Percentiles rank a stretch among this genome's conserved stretches.
These are phyloP conservation scores for Ctenosaura bakeri DNA, from an alignment of 2,797 vertebrate species.

Conservation along the genomic window DNA sequence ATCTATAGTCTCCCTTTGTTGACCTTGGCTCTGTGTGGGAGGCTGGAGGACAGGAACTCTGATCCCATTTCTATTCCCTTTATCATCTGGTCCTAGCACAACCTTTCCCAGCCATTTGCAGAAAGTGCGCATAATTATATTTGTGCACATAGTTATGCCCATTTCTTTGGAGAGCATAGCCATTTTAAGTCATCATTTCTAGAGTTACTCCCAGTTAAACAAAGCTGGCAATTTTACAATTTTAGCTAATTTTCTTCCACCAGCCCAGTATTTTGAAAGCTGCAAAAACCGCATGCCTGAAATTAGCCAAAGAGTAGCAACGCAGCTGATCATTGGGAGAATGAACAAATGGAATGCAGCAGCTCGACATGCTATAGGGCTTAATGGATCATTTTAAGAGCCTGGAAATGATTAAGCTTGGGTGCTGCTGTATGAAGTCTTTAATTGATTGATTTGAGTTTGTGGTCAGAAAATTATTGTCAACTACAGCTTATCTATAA, in stretches of 20 bases:
- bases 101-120: not conserved
- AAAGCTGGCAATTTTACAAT: constrained; percentile 18
- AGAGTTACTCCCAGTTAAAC: constrained; percentile 34
- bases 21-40: not conserved
- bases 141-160: not conserved
- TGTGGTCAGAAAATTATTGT: constrained; percentile 84
- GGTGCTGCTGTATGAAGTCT: constrained; percentile 76
- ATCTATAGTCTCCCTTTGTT: constrained; percentile 18
- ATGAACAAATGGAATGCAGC: constrained; percentile 71
- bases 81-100: not conserved
- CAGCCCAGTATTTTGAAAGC: constrained; percentile 10
- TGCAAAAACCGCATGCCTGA: constrained; percentile 52
- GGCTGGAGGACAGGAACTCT: not conserved
- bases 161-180: constrained; percentile 42
- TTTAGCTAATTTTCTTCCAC: constrained; percentile 25
- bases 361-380: constrained; percentile 67
- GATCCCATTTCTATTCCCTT: not conserved
- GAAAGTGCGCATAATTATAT: not conserved
- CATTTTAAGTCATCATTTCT: constrained; percentile 26
- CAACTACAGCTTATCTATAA: constrained; percentile 85
- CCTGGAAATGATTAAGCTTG: constrained; percentile 83
- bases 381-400: constrained; percentile 76
- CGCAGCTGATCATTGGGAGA: constrained; percentile 68
- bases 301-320: constrained; percentile 62
- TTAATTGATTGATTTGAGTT: constrained; percentile 87